These are phyloP conservation scores for Oreochromis spilurus DNA, from an alignment of 2,113 vertebrate genomes.

Conservation along the genomic window DNA sequence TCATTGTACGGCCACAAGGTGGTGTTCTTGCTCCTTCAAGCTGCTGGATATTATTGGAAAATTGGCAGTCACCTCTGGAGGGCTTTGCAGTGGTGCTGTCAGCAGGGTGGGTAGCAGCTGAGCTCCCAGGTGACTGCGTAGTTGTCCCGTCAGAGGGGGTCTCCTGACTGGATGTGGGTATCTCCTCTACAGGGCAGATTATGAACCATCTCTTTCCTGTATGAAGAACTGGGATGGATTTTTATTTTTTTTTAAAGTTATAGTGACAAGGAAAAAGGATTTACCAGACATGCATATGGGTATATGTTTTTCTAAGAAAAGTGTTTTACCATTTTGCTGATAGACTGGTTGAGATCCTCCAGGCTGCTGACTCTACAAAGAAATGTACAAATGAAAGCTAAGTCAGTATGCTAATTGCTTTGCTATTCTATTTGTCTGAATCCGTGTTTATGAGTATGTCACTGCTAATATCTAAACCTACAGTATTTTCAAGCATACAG, in stretches of 20 bases:
- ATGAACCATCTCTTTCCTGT: slow-evolving; percentile 98
- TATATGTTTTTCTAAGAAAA: background rate
- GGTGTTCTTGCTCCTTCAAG: background rate
- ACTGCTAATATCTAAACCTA: background rate
- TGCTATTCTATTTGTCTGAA: background rate
- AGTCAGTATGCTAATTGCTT: background rate
- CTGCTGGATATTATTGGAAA: background rate
- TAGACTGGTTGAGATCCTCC: slow-evolving; percentile 83
- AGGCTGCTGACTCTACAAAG: slow-evolving; percentile 69
- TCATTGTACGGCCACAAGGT: background rate
- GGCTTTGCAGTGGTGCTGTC: slow-evolving; percentile 67
- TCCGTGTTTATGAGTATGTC: background rate
- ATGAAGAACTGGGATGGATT: slow-evolving; percentile 80
- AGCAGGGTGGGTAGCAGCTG: slow-evolving; percentile 50
- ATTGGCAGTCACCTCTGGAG: slow-evolving; percentile 77
- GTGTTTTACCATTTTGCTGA: slow-evolving; percentile 88
- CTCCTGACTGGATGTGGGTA: slow-evolving; percentile 72
- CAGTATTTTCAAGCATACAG: background rate
- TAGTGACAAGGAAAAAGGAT: background rate
- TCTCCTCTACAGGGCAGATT: slow-evolving; percentile 94
- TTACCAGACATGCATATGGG: background rate
- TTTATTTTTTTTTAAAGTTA: background rate
- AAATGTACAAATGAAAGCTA: background rate
- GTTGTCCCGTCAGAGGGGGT: slow-evolving; percentile 57
- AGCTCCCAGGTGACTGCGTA: slow-evolving; percentile 68